Base-by-base conservation (phyloP, 1,140 invertebrate genomes). In the Sarcophaga bullata region DNA sequence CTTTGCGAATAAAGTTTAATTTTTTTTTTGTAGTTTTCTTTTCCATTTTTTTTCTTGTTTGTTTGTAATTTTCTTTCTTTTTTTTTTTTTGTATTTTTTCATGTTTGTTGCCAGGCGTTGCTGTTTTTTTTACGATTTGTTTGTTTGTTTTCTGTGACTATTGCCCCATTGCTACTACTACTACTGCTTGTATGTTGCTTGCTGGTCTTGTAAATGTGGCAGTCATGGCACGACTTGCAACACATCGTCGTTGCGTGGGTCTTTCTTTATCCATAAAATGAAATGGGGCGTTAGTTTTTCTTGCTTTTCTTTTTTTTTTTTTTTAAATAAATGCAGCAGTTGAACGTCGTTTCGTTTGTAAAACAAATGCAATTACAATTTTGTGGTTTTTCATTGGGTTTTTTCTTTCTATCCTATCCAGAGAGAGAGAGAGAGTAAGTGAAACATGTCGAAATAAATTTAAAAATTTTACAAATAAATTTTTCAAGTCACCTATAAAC, bases 91-190 rank as follows among this genome's bases (percentile, higher is more conserved):
- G n/a, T n/a, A n/a, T n/a, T 37, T 37, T 68, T 19, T 68, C 62
- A 68, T 68, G 62, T 68, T 68, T 68, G 62, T 68, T 68, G 62
- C 62, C 62, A 68, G 62, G 62, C 62, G 62, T 68, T 68, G n/a
- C 62, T 68, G 19, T 68, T n/a, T 58, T 68, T 68, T 15, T 19
- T 68, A 68, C 19, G 62, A 37, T 68, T 68, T 68, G 62, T 68
- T 19, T n/a, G 15, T 58, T n/a, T 58, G 54, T 15, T 58, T 13
- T 58, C 10, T 13, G 10, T 68, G 17, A 19, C 10, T 68, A 25
- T 19, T 68, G 62, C n/a, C 62, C 62, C 62, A 68, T 68, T 68
- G 19, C 17, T n/a, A 19, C 17, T 52, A 19, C 19, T 19, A 17
- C 7, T 13, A 0, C 6, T 58, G 19, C 17, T 37, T 17, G 62